Evolutionary conservation across 2,888 invertebrate species (phyloP), one percentile per base, ranked within the genome.

Genomic region (Lobophora halterata): DNA sequence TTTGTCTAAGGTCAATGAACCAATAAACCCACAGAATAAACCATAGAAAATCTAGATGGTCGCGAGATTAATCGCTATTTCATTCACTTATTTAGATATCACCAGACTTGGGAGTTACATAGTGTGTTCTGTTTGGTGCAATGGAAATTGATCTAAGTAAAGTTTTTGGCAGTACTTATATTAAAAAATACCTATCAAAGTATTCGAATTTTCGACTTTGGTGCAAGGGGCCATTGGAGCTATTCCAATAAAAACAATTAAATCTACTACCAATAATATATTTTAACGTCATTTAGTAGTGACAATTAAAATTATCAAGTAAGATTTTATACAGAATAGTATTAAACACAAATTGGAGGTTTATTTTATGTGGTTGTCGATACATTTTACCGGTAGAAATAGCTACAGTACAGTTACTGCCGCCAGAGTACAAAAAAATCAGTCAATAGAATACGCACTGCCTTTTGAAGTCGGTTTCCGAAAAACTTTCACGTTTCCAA

Each of bases 261-360:
- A 65, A 79, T 33, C 81, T 79, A 83, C 86, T 86, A 86, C 85
- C 77, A 85, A 82, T 83, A 81, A 79, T 86, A 86, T 85, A 86
- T 82, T 85, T 83, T 70, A 81, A 76, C 65, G 71, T 76, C 80
- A 73, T 79, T n/a, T 72, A 82, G 69, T 73, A 66, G 62, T 72
- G 79, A 81, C 79, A 75, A 71, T 80, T 73, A 79, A 80, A 81
- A 79, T 72, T 74, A 76, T 72, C 68, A 80, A 72, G 49, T 51
- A 65, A 62, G 54, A 57, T 65, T 61, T 65, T 75, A 74, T 74
- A 77, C 69, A 76, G 63, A 65, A 68, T 70, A 23, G 17, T 35
- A 28, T 19, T 20, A 34, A 72, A 73, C 66, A 62, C 59, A 67
- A 65, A 64, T 55, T 43, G 7, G n/a, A 27, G 26, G 28, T 33